Base-by-base conservation (phyloP, 2,797 vertebrate genomes). In the Erethizon dorsatum region DNA sequence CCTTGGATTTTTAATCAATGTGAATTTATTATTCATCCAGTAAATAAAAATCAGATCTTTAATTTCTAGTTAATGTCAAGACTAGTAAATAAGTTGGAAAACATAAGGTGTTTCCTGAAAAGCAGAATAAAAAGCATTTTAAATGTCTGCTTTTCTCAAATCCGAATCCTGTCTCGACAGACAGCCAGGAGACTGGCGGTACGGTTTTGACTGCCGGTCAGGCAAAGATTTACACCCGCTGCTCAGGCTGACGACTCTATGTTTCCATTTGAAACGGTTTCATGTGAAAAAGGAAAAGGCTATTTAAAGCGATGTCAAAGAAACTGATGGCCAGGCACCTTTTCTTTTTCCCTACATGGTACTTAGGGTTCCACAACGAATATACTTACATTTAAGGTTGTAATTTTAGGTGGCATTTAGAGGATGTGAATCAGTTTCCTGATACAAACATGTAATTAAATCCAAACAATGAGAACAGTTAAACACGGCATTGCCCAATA, bases 341-440 rank as follows among this genome's bases (percentile, higher is more conserved):
- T 95, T 85, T 67, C 20, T 89, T 94, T 91, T 77, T 83, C 28
- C 33, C 61, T 92, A 83, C 8, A 4, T 90, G 57, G n/a, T 96
- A 83, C n/a, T 88, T 95, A 85, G 61, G 92, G 65, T 94, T 97
- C 94, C 90, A 97, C 33, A 86, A 83, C 61, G 95, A 97, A 97
- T 80, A 92, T 47, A 37, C 56, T 87, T 88, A 94, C 67, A 83
- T 83, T 97, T 92, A 91, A 95, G 54, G 71, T 26, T 97, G 33
- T 87, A 97, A 97, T 95, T 97, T 97, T 94, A 94, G 91, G 80
- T 93, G 83, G 80, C n/a, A 96, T 69, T 75, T 57, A 85, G 92
- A 97, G 95, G 97, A 98, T 87, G 45, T 96, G 96, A 97, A 97
- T 96, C 95, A 96, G 77, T 96, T 98, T 97, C 54, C 85, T 95